These are phyloP conservation scores for Platycheirus rosarum DNA, from an alignment of 2,888 invertebrate genomes.

Conservation along the genomic window DNA sequence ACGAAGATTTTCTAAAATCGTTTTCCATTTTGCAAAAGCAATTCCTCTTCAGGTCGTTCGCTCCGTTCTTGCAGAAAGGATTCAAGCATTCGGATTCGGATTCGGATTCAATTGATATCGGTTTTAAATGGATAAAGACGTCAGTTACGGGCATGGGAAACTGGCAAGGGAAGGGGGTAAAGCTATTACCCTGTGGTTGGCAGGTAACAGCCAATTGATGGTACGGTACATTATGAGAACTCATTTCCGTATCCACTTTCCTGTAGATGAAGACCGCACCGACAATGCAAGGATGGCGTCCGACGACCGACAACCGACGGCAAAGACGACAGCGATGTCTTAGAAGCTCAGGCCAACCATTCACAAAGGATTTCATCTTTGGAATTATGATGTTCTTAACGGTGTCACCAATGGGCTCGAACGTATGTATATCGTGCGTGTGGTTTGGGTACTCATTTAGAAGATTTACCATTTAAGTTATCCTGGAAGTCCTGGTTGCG, in stretches of 20 bases:
- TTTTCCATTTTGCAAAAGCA: constrained; percentile 54
- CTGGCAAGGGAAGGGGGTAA: not conserved
- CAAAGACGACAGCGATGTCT: not conserved
- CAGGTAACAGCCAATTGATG: constrained; percentile 69
- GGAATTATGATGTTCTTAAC: constrained; percentile 57
- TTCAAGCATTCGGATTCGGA: constrained; percentile 64
- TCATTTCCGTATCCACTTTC: constrained; percentile 57
- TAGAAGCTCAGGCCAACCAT: constrained; percentile 9
- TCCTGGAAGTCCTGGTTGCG: constrained; percentile 3
- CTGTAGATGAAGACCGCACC: constrained; percentile 29
- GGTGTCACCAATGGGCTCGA: constrained; percentile 44
- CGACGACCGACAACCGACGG: not conserved
- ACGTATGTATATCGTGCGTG: constrained; percentile 12
- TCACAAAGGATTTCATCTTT: constrained; percentile 39
- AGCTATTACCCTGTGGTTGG: constrained; percentile 57
- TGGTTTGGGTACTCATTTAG: constrained; percentile 24
- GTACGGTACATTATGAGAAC: constrained; percentile 35
- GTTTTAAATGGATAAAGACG: constrained; percentile 26
- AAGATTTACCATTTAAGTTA: constrained; percentile 35
- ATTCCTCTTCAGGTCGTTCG: constrained; percentile 51
- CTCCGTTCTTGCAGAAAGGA: constrained; percentile 40
- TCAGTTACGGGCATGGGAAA: not conserved
- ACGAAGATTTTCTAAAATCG: constrained; percentile 60
- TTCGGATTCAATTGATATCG: constrained; percentile 68
- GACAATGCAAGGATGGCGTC: not conserved